Evolutionary conservation across 1,140 invertebrate species (phyloP), one percentile per base, ranked within the genome.

Genomic region (Drosophila tsacasi): DNA sequence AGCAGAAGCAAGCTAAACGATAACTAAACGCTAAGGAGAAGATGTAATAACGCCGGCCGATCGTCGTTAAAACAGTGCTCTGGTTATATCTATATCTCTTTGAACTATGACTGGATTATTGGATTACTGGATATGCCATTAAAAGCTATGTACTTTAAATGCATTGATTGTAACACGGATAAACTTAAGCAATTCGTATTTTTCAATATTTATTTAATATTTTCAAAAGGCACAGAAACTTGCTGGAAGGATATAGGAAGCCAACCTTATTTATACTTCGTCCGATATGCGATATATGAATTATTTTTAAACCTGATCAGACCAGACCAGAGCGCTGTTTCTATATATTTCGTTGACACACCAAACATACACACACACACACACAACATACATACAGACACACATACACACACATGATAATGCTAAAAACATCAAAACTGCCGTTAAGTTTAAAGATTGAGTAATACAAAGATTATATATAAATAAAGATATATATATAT

Each of bases 381-480:
- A 81, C n/a, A 76, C n/a, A 68, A 61, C 27, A 71, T 44, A 86
- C 21, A 83, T 5, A 81, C n/a, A 80, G 25, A 42, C n/a, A n/a
- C n/a, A n/a, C n/a, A n/a, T n/a, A 65, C 35, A 76, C 25, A 69
- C 44, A 80, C 68, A 74, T 59, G 59, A 69, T 42, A 79, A 83
- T 89, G 85, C 81, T 83, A 87, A 81, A 79, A 90, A 90, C 86
- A 90, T 90, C 85, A 90, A 86, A 90, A 90, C 85, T 90, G 85
- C 85, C 85, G 85, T 90, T 90, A 90, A 90, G 85, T 90, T 90
- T 82, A 90, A 90, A 81, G 87, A 89, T 74, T 79, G 63, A 89
- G 60, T 89, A 90, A 84, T 71, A 58, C 68, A 89, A 81, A 50
- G 66, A 84, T 66, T 76, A 82, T 83, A 76, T 78, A 85, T 79